Base-by-base conservation (phyloP, 2,888 invertebrate genomes). In the Urechis unicinctus region DNA sequence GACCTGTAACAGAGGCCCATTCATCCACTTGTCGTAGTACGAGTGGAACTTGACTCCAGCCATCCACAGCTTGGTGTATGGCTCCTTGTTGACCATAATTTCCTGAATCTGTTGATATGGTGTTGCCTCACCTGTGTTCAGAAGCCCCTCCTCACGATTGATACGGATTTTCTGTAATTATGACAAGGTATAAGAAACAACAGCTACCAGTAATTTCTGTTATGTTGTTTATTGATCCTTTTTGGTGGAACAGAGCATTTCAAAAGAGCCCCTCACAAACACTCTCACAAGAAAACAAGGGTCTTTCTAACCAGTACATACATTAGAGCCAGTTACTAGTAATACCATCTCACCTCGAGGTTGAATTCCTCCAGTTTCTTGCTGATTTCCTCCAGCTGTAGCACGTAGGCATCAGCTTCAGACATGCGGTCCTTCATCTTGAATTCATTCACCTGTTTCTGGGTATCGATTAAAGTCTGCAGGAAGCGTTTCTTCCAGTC, bases 21-120 rank as follows among this genome's bases (percentile, higher is more conserved):
- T 75, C 73, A 77, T 72, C 77, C 77, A 78, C 56, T 71, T 72
- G 60, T 77, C 74, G 59, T 75, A 66, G 55, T 72, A 66, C 31
- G 63, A 58, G 57, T 75, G 74, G 66, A 77, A 75, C 21, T 66
- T 69, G 52, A 75, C 73, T 1, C 73, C 74, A 2, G 70, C 70
- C 1, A 60, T 62, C 77, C 77, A 77, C 30, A 77, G 66, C 59
- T 71, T 73, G 57, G 76, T 75, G 62, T 68, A 77, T 3, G 77
- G 77, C 53, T 77, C 77, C 55, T 72, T 72, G 30, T 66, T 60
- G 1, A 62, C 59, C 3, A 57, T 58, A 45, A 77, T 70, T 26
- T 68, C 68, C 47, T 71, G 67, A 45, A 77, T 70, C 61, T 71
- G 64, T 5, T 61, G 61, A 52, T 76, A 77, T 3, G 67, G 65